phyloP scores from a whole-genome alignment of 1,140 invertebrate species.

The Drosophila auraria region DNA sequence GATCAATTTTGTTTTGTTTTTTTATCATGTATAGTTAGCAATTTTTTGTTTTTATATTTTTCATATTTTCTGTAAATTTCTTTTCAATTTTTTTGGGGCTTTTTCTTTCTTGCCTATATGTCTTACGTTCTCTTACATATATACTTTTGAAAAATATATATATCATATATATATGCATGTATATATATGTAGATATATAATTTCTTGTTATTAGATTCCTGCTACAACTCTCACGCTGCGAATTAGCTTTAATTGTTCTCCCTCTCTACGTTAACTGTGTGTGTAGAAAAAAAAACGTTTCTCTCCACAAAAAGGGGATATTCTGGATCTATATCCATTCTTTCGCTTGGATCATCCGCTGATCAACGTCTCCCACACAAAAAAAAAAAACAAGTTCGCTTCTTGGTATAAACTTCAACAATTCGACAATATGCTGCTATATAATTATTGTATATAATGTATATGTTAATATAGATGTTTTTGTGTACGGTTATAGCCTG shows the following conservation, averaged over 20 bases:
- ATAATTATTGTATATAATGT: conserved; percentile 57
- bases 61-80: conserved; percentile 53
- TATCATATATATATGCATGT: conserved; percentile 54
- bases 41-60: conserved; percentile 69
- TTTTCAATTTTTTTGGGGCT: conserved; percentile 46
- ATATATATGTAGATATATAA: conserved; percentile 53
- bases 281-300: conserved; percentile 68
- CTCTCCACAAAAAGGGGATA: conserved; percentile 20
- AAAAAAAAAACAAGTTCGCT: conserved; percentile 70
- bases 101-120: conserved; percentile 64
- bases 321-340: conserved; percentile 11
- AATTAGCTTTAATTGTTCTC: conserved; percentile 43
- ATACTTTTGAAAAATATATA: conserved; percentile 68
- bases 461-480: conserved; percentile 45
- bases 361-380: conserved; percentile 7
- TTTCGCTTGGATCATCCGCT: conserved; percentile 8
- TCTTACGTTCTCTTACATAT: conserved; percentile 80
- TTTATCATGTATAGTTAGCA: conserved; percentile 57
- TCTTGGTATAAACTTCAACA: conserved; percentile 78
- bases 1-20: conserved; percentile 28
- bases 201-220: conserved; percentile 70
- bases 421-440: conserved; percentile 72
- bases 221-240: conserved; percentile 71
- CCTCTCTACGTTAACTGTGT: conserved; percentile 54
- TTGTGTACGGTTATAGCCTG: conserved; percentile 56